Conservation (phyloP, 2,888 invertebrate species). For the Alcis repandata region DNA sequence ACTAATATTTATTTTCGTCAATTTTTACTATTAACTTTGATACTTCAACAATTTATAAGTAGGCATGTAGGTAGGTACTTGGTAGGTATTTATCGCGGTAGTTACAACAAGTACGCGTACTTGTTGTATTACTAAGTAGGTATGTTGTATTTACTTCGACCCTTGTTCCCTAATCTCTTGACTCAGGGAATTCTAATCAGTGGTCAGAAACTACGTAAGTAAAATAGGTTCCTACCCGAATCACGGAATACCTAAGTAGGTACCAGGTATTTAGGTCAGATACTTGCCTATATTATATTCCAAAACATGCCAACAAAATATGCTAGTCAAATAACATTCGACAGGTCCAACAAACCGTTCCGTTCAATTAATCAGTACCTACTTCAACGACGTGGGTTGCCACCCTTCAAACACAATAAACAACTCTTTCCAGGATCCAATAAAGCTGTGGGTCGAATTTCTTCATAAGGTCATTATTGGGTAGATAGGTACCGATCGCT, state of each 20-base stretch:
- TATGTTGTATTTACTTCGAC: background rate
- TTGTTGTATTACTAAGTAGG: no score
- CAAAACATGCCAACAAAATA: background rate
- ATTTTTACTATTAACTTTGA: no score
- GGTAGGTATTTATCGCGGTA: no score
- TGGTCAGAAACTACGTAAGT: no score
- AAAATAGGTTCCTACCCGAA: no score
- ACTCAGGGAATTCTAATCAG: no score
- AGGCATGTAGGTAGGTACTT: no score
- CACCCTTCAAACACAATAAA: slow-evolving; percentile 48
- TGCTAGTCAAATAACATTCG: background rate
- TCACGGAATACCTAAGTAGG: background rate
- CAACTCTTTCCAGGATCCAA: slow-evolving; percentile 51
- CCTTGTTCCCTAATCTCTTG: no score
- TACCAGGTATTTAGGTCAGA: background rate
- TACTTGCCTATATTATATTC: background rate
- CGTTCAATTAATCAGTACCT: background rate
- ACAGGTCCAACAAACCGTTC: background rate
- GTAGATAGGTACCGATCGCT: slow-evolving; percentile 18
- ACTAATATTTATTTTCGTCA: no score
- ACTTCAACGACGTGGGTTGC: slow-evolving; percentile 21
- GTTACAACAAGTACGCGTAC: no score
- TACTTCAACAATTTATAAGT: no score
- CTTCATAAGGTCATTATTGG: slow-evolving; percentile 42
- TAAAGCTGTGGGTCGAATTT: slow-evolving; percentile 48